Evolutionary conservation across 1,140 invertebrate species (phyloP), one percentile per base, ranked within the genome.

Genomic region (Drosophila ironensis): DNA sequence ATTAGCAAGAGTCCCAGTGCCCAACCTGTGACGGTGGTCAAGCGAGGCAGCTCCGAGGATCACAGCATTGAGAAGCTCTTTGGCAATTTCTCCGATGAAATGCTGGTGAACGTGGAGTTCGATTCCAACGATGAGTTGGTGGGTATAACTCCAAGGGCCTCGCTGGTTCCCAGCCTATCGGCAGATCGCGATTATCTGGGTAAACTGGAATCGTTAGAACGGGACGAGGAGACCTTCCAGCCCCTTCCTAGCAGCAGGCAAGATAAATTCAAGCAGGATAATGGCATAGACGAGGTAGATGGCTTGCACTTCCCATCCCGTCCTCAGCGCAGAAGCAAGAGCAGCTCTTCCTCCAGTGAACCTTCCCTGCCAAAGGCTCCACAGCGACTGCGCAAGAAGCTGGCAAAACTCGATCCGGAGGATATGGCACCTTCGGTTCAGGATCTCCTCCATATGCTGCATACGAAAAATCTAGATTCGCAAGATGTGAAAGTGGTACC

Each of bases 11-110:
- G 88, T 77, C 88, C 88, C 5, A 89, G 88, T 54, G 78, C 57
- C 9, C 78, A 87, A 5, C 80, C 76, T 0, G 45, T 89, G 0
- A 89, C 88, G 0, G 80, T 88, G 12, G 76, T 82, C 0, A 71
- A 75, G 20, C 69, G 86, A 0, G 88, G 88, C 7, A 84, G 81
- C 14, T 88, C 88, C 5, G 88, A 89, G 44, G 87, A 89, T 25
- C 78, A 89, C 3, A 89, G 88, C 46, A 89, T 89, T n/a, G 88
- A 89, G 37, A 75, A 87, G 44, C 57, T 89, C 0, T 88, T 89
- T 14, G 72, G 71, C 3, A 48, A 89, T 8, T 71, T 89, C 11
- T 72, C 82, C 9, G 87, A 89, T 57, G 78, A 89, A 19, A 89
- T 89, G 88, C 22, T 89, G 11, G 88, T 74, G 1, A 64, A 89